These are phyloP conservation scores for Carollia perspicillata DNA, from an alignment of 2,113 vertebrate genomes.

Conservation along the genomic window DNA sequence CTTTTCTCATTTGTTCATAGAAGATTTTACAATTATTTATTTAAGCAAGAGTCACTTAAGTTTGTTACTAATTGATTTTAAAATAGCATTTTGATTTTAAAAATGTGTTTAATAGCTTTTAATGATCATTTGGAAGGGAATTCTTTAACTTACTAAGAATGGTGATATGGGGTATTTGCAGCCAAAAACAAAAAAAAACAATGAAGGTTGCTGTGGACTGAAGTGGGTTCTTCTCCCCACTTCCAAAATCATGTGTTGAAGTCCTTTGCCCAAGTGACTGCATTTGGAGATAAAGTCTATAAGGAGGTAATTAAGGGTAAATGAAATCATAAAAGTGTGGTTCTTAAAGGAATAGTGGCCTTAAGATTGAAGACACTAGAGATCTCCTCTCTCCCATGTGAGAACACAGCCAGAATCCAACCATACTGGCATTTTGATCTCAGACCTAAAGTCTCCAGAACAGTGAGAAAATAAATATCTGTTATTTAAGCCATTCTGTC, in stretches of 20 bases:
- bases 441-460: background rate
- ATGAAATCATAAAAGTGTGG: background rate
- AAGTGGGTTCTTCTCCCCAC: background rate
- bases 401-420: background rate
- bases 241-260: background rate
- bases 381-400: background rate
- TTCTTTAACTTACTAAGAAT: background rate
- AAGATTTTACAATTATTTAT: background rate
- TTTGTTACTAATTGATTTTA: background rate
- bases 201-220: background rate
- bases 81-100: background rate
- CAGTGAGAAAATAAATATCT: background rate
- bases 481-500: background rate
- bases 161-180: background rate
- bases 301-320: background rate
- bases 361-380: background rate
- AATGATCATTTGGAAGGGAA: background rate
- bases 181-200: background rate
- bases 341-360: background rate
- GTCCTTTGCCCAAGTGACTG: background rate
- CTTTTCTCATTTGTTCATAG: background rate
- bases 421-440: background rate
- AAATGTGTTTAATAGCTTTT: background rate
- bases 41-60: background rate
- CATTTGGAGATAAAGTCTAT: background rate